Conservation (phyloP, 1,140 invertebrate species). For the Hylaeus volcanicus region DNA sequence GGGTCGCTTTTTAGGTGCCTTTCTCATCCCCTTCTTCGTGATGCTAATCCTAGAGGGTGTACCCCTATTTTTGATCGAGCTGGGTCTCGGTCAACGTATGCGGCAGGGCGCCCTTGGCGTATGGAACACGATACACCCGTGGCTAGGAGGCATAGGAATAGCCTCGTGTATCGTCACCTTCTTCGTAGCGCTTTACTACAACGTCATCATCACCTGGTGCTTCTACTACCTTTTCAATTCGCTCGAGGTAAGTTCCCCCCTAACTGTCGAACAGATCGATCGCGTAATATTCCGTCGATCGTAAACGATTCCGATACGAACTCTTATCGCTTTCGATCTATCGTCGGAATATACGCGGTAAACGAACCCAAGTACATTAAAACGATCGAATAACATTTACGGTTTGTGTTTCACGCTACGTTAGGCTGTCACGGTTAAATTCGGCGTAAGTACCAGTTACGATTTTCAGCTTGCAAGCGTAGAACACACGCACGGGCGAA, state of each 20-base stretch:
- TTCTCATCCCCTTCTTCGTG: slow-evolving; percentile 97
- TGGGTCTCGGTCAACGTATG: slow-evolving; percentile 96
- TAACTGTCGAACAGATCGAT: background rate
- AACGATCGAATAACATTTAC: slow-evolving; percentile 4
- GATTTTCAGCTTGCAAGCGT: background rate
- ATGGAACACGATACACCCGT: slow-evolving; percentile 96
- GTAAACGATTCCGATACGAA: background rate
- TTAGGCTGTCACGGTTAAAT: slow-evolving; percentile 71
- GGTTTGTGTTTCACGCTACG: slow-evolving; percentile 53
- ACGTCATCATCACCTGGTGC: slow-evolving; percentile 99
- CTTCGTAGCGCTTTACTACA: slow-evolving; percentile 97
- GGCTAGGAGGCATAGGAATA: slow-evolving; percentile 94
- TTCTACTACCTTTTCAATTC: slow-evolving; percentile 97
- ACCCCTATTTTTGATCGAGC: slow-evolving; percentile 95
- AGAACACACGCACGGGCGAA: too few relatives aligned
- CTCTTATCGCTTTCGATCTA: background rate
- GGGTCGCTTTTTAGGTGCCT: slow-evolving; percentile 88
- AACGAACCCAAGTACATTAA: too few relatives aligned
- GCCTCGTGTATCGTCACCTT: slow-evolving; percentile 95
- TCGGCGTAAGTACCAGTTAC: slow-evolving; percentile 69
- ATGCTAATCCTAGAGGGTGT: slow-evolving; percentile 96
- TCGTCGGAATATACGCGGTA: background rate
- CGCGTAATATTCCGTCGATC: background rate
- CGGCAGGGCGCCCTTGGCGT: slow-evolving; percentile 93
- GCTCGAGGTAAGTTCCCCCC: slow-evolving; percentile 85